Evolutionary conservation across 2,888 invertebrate genomes (phyloP), one percentile per base, ranked within the genome.

Genomic region (Ornithoptera alexandrae): DNA sequence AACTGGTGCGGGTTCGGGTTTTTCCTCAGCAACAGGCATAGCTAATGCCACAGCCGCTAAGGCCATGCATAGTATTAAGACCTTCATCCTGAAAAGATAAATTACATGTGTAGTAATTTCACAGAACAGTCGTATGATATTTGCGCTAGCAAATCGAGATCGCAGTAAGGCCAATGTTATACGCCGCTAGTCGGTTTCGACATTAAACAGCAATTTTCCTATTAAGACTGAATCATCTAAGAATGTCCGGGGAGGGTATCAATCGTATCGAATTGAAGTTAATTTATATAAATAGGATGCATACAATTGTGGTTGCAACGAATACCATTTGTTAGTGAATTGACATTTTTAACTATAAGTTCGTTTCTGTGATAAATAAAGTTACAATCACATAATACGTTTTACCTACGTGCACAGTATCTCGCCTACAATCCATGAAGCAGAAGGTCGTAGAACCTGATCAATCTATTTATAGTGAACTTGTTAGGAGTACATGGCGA

Each of bases 81-180:
- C 87, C 93, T 94, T 95, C 95, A 95, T 95, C 89, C 94, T 94
- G 93, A 73, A 92, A 92, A 84, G 78, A 81, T 70, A 76, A 78
- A 81, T 84, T 84, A 82, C 71, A 68, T 73, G 71, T 84, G 89
- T 86, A 90, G 86, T 82, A 83, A 83, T 85, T 80, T 76, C 73
- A 68, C 67, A 74, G 77, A 57, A 80, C 82, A 84, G 85, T 83
- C 73, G 72, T 73, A 74, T 71, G 73, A 72, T 74, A 77, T 76
- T 79, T 74, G 79, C 85, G 85, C 86, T 81, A 84, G 78, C 77
- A 84, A 88, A 82, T 87, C 88, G 89, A 89, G 89, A 86, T 81
- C 75, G 79, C 79, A 77, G 84, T 89, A 92, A 93, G 92, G 92
- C 91, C 92, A 92, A 93, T 92, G 91, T 90, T 92, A 92, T 90